Percentiles rank a stretch among this genome's conserved stretches.
Evolutionary conservation across 2,888 invertebrate genomes (phyloP).

Genomic region (Ormyrus labotus): DNA sequence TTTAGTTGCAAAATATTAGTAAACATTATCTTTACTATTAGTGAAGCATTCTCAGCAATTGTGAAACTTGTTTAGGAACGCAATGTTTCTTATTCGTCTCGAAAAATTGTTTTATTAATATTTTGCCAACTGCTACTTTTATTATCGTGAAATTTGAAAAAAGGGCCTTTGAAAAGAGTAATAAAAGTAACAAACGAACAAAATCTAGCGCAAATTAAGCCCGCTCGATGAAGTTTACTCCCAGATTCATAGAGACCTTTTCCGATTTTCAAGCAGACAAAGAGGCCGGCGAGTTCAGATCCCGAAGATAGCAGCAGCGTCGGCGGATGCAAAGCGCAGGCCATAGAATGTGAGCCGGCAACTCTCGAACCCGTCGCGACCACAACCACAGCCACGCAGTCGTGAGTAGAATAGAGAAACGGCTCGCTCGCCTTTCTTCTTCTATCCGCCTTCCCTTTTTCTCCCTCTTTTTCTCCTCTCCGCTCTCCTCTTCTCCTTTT

Average conservation of each 20-base stretch:
- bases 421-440: background rate
- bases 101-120: no score
- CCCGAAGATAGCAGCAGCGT: constrained; percentile 34
- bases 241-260: constrained; percentile 14
- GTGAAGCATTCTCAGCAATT: no score
- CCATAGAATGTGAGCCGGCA: constrained; percentile 33
- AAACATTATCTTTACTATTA: no score
- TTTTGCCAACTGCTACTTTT: no score
- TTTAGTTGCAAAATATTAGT: no score
- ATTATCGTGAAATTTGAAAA: background rate
- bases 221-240: background rate
- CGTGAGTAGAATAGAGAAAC: constrained; percentile 55
- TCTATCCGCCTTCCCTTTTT: background rate
- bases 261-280: constrained; percentile 62
- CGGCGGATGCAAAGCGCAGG: constrained; percentile 47
- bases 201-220: background rate
- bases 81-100: no score
- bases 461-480: background rate
- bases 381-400: constrained; percentile 40
- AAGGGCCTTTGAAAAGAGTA: background rate
- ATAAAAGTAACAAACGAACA: constrained; percentile 2
- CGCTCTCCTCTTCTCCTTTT: background rate
- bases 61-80: no score
- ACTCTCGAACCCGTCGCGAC: constrained; percentile 15
- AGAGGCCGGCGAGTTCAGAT: constrained; percentile 63